Conservation (phyloP, 2,113 vertebrate genomes). For the Brachionichthys hirsutus region DNA sequence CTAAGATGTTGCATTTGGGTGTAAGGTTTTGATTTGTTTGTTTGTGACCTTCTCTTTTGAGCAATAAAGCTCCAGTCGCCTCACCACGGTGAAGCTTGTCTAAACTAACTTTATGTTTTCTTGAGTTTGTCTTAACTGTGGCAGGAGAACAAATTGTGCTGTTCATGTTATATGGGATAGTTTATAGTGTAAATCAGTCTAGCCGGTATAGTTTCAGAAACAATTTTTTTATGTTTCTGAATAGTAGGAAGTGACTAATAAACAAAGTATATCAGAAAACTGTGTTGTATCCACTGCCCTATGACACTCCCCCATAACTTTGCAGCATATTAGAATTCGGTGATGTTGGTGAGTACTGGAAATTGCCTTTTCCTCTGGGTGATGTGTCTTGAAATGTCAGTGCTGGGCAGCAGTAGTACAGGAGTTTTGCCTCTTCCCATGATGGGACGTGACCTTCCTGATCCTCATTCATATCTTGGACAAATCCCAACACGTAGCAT, state of each 20-base stretch:
- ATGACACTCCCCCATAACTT: slow-evolving; percentile 1
- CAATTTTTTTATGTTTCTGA: not conserved
- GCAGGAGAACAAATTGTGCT: slow-evolving; percentile 24
- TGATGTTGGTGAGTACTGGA: slow-evolving; percentile 67
- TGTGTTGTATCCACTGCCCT: no score
- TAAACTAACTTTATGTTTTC: slow-evolving; percentile 26
- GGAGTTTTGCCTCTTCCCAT: slow-evolving; percentile 43
- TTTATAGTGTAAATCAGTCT: slow-evolving; percentile 19
- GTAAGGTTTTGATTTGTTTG: slow-evolving; percentile 1
- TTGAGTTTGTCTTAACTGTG: slow-evolving; percentile 19
- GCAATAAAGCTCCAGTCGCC: slow-evolving; percentile 10
- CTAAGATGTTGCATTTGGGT: not conserved
- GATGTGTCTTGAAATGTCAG: slow-evolving; percentile 76
- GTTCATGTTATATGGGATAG: slow-evolving; percentile 12
- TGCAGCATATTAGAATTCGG: slow-evolving; percentile 60
- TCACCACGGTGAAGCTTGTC: not conserved
- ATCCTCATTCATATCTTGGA: slow-evolving; percentile 65
- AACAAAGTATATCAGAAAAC: slow-evolving; percentile 19
- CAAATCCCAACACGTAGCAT: slow-evolving; percentile 43
- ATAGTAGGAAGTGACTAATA: slow-evolving; percentile 14
- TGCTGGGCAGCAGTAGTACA: slow-evolving; percentile 37
- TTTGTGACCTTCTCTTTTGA: not conserved
- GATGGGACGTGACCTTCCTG: slow-evolving; percentile 67
- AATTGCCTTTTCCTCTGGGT: slow-evolving; percentile 74
- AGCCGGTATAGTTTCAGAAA: not conserved